Conservation (phyloP, 30 jellyfish, hydroid and myxozoan genomes). For the Clytia hemisphaerica region DNA sequence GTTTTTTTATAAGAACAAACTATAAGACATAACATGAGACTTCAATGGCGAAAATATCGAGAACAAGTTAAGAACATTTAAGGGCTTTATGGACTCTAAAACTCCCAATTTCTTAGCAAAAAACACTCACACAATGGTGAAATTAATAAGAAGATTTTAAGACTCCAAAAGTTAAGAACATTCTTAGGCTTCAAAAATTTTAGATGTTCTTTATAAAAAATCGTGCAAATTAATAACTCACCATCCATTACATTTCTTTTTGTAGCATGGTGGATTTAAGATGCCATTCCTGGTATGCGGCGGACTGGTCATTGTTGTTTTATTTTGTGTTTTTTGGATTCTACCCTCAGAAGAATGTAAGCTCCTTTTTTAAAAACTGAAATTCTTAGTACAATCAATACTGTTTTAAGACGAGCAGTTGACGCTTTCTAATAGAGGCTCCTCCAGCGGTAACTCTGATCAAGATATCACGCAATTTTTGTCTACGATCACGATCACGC, state of each 20-base stretch:
- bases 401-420: too few species aligned
- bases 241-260: background rate
- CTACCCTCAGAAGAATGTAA: slow-evolving; percentile 35
- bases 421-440: too few species aligned
- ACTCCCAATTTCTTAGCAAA: background rate
- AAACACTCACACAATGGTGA: background rate
- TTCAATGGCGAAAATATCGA: too few species aligned
- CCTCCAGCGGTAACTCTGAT: too few species aligned
- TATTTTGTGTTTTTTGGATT: slow-evolving; percentile 20
- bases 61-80: too few species aligned
- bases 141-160: too few species aligned
- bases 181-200: background rate
- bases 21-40: too few species aligned
- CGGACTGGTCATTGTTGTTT: slow-evolving; percentile 5
- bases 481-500: too few species aligned
- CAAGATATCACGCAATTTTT: too few species aligned
- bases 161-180: too few species aligned
- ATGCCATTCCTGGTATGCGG: slow-evolving; percentile 55
- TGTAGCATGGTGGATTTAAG: slow-evolving; percentile 48
- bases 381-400: background rate
- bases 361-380: background rate
- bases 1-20: too few species aligned
- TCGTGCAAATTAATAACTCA: background rate
- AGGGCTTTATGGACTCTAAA: background rate
- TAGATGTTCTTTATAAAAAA: background rate